Conservation (phyloP, 2,888 invertebrate genomes). For the Lochmaea crataegi region DNA sequence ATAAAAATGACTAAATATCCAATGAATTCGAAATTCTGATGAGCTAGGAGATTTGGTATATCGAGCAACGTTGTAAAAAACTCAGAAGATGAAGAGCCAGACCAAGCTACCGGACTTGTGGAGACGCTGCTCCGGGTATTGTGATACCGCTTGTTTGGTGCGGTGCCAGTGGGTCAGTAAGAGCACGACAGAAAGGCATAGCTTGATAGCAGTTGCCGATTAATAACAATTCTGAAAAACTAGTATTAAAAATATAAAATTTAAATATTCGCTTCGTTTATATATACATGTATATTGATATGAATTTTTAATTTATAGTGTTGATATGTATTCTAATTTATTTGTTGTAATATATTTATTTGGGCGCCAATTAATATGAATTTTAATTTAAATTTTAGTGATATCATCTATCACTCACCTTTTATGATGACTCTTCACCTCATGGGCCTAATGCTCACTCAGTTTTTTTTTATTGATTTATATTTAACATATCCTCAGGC, state of each 20-base stretch:
- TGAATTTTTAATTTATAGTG: too few relatives aligned
- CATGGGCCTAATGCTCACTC: too few relatives aligned
- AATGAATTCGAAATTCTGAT: neutral
- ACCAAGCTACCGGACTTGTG: neutral
- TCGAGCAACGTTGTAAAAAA: neutral
- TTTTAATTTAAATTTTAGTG: too few relatives aligned
- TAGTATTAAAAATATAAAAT: neutral
- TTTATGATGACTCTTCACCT: too few relatives aligned
- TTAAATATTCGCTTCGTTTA: too few relatives aligned
- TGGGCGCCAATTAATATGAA: too few relatives aligned
- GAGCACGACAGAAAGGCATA: constrained; percentile 45
- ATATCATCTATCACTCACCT: too few relatives aligned
- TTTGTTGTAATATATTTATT: too few relatives aligned
- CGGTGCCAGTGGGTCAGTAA: constrained; percentile 51
- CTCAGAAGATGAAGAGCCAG: neutral
- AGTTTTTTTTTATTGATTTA: too few relatives aligned
- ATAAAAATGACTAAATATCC: neutral
- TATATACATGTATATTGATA: too few relatives aligned
- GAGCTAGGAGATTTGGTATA: neutral
- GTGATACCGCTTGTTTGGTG: constrained; percentile 3
- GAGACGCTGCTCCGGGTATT: constrained; percentile 3
- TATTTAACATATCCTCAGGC: too few relatives aligned
- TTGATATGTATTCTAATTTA: too few relatives aligned
- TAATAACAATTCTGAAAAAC: neutral
- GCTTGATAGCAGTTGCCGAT: constrained; percentile 14